phyloP scores from a whole-genome alignment of 2,888 invertebrate species.

The Plutella xylostella region DNA sequence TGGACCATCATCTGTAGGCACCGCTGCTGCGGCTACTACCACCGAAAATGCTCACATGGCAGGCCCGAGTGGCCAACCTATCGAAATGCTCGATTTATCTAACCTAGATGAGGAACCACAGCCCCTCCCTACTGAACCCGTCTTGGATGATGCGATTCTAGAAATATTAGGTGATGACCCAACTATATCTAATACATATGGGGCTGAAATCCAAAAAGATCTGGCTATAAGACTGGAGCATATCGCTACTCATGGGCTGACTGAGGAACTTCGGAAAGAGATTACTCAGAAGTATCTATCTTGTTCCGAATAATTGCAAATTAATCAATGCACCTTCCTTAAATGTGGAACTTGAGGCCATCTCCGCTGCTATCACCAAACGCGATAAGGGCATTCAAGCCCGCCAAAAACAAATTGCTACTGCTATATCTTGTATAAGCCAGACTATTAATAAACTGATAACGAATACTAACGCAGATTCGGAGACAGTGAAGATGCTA shows the following conservation, averaged over 20 bases:
- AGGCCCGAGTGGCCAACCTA: neutral
- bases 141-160: conserved; percentile 7
- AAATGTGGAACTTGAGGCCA: conserved; percentile 19
- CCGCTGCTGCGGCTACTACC: too few relatives aligned
- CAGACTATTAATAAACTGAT: conserved; percentile 13
- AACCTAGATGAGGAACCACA: too few relatives aligned
- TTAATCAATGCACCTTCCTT: conserved; percentile 19
- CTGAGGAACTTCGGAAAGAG: conserved; percentile 18
- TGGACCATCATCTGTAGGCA: too few relatives aligned
- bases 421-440: conserved; percentile 16
- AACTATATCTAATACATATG: conserved; percentile 13
- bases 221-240: conserved; percentile 17
- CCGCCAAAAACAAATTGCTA: conserved; percentile 20
- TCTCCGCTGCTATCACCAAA: conserved; percentile 16
- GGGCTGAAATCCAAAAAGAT: conserved; percentile 18
- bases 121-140: neutral
- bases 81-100: neutral
- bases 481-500: conserved; percentile 5
- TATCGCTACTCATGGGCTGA: conserved; percentile 14
- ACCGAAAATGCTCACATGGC: neutral
- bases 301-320: conserved; percentile 17
- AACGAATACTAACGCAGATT: conserved; percentile 7
- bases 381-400: conserved; percentile 19
- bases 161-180: conserved; percentile 17
- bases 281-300: conserved; percentile 15